Evolutionary conservation across 2,888 invertebrate genomes (phyloP).

Genomic region (Hypomecis atomaria): DNA sequence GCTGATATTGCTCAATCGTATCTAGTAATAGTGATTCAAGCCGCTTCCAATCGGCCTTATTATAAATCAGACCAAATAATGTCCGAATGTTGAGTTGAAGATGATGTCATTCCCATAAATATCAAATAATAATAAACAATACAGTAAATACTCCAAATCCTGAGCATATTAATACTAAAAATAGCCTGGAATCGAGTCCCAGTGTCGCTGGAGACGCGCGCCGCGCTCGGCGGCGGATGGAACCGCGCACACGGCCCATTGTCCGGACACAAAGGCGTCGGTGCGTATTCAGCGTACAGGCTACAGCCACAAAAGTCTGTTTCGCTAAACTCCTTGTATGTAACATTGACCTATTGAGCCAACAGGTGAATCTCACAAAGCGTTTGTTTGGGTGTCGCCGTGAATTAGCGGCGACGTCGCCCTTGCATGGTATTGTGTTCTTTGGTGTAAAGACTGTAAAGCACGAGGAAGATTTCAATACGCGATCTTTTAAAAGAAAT

Average conservation of each 20-base stretch:
- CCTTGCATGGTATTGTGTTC: constrained; percentile 23
- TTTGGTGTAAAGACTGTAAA: background rate
- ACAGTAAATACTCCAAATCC: background rate
- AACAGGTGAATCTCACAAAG: constrained; percentile 79
- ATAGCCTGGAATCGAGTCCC: constrained; percentile 63
- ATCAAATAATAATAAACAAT: too few relatives aligned
- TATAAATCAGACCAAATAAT: too few relatives aligned
- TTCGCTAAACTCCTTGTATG: constrained; percentile 80
- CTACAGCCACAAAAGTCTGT: constrained; percentile 76
- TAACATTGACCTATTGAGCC: constrained; percentile 83
- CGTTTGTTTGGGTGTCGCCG: constrained; percentile 80
- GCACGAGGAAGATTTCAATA: background rate
- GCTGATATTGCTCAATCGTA: too few relatives aligned
- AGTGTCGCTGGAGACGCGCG: constrained; percentile 72
- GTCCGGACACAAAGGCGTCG: constrained; percentile 71
- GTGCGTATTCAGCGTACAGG: constrained; percentile 63
- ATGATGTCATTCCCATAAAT: too few relatives aligned
- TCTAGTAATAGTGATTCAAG: too few relatives aligned
- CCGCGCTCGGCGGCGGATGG: constrained; percentile 64
- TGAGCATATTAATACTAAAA: constrained; percentile 38
- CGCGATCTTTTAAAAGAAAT: background rate
- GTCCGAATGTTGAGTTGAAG: too few relatives aligned
- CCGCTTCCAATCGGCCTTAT: too few relatives aligned
- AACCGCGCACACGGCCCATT: constrained; percentile 78
- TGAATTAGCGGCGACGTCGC: constrained; percentile 61